Base-by-base conservation (phyloP, 2,113 vertebrate species). In the Drymodes brunneopygia region DNA sequence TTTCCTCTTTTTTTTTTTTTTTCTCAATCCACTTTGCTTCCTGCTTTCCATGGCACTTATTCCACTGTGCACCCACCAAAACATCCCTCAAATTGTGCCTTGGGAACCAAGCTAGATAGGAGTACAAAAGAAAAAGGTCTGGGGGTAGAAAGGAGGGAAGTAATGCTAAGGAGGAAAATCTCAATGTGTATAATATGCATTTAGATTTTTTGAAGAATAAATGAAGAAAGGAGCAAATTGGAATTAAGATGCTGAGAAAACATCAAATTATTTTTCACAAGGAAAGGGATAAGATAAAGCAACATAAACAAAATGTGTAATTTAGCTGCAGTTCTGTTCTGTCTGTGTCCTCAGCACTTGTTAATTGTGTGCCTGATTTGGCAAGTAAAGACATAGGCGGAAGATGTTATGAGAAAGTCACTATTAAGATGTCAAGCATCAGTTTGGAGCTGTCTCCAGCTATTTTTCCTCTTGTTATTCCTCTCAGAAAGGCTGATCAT, bases 341-440 rank as follows among this genome's bases (percentile, higher is more conserved):
- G 10, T 54, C 24, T 70, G 2, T 42, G 64, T 88, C 35, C 60
- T 83, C 60, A 48, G 42, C 21, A 15, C 22, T 95, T 70, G 29
- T 74, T 83, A 90, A 81, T 53, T 74, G 35, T 73, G 58, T 80
- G 62, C 29, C 74, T 86, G 38, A 56, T 90, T 56, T 51, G 44
- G 48, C 56, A 83, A 86, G 50, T 35, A 62, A 33, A 77, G 88
- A 58, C 29, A 33, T 22, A 62, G 81, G 0, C 0, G 15, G 15
- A 90, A 70, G 31, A 69, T 28, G 24, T 70, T 67, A 35, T 17
- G 15, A 86, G 50, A 53, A 92, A 88, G 33, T 29, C 3, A 3
- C 36, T 71, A 77, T 72, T 95, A 88, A 83, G 51, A 42, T 66
- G 48, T 66, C 47, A 86, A 4, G 31, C 20, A 45, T 42, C 13